Percentiles rank a stretch among this genome's conserved stretches.
Evolutionary conservation across 2,888 invertebrate species (phyloP).

Genomic region (Caenorhabditis becei): DNA sequence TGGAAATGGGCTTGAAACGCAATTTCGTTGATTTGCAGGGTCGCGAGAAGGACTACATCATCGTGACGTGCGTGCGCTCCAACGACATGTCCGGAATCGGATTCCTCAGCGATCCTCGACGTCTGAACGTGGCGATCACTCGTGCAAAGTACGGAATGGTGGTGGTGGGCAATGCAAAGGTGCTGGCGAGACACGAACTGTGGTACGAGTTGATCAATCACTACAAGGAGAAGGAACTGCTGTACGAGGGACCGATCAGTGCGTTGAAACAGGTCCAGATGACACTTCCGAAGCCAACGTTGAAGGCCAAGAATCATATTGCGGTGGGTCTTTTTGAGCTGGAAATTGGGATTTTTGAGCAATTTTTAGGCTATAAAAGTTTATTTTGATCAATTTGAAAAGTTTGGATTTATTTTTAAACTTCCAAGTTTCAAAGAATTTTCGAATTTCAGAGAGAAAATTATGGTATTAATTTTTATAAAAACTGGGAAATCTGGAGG

Average conservation of each 20-base stretch:
- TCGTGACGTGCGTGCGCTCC: constrained; percentile 98
- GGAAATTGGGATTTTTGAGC: too few relatives aligned
- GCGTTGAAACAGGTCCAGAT: constrained; percentile 97
- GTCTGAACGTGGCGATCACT: constrained; percentile 97
- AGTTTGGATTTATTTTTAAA: too few relatives aligned
- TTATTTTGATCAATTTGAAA: too few relatives aligned
- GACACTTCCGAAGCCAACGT: constrained; percentile 89
- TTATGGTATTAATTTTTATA: too few relatives aligned
- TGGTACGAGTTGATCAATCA: constrained; percentile 93
- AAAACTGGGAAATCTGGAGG: too few relatives aligned
- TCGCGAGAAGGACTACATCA: constrained; percentile 96
- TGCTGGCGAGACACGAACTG: constrained; percentile 94
- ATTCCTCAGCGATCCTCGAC: constrained; percentile 96
- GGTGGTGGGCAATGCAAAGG: constrained; percentile 98
- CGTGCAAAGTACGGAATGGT: constrained; percentile 90
- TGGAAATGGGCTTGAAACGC: too few relatives aligned
- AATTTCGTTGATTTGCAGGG: too few relatives aligned
- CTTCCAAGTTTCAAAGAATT: too few relatives aligned
- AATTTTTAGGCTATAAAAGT: too few relatives aligned
- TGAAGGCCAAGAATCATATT: constrained; percentile 55
- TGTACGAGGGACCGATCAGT: constrained; percentile 97
- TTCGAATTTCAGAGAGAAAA: too few relatives aligned
- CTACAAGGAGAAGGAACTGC: constrained; percentile 69
- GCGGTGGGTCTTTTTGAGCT: constrained; percentile 29
- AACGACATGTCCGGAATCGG: constrained; percentile 99